phyloP scores from a whole-genome alignment of 1,140 invertebrate species.

The Scaptodrosophila lebanonensis region DNA sequence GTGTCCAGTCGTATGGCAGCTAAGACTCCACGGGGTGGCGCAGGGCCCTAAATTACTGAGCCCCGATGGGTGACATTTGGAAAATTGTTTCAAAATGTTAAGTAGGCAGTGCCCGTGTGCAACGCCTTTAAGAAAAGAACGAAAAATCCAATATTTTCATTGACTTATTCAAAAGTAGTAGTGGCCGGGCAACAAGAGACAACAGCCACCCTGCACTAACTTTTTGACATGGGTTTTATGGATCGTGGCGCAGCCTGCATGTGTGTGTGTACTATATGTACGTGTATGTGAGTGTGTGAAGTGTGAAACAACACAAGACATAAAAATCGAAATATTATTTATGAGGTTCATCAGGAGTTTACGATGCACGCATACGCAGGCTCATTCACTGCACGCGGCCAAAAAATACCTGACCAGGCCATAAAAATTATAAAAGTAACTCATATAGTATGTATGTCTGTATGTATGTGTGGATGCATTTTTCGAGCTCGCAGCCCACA shows the following conservation, averaged over 20 bases:
- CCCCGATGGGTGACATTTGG: conserved; percentile 40
- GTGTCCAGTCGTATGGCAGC: conserved; percentile 8
- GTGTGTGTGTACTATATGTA: no score
- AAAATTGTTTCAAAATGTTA: conserved; percentile 46
- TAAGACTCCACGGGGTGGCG: conserved; percentile 33
- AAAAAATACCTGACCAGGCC: conserved; percentile 49
- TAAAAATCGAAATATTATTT: conserved; percentile 74
- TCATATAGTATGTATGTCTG: conserved; percentile 48
- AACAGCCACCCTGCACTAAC: conserved; percentile 47
- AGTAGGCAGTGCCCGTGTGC: conserved; percentile 43
- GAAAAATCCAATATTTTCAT: conserved; percentile 61
- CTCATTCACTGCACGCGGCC: conserved; percentile 27
- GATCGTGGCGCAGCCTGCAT: conserved; percentile 9
- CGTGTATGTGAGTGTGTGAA: conserved; percentile 22
- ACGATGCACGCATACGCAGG: conserved; percentile 49
- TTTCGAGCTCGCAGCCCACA: conserved; percentile 26
- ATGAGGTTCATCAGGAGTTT: conserved; percentile 74
- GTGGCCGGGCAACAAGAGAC: no score
- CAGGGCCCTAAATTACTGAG: conserved; percentile 37
- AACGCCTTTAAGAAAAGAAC: conserved; percentile 2
- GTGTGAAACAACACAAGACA: conserved; percentile 59
- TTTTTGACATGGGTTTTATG: conserved; percentile 67
- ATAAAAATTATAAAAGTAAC: conserved; percentile 68
- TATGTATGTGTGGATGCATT: background rate
- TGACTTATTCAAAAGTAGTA: conserved; percentile 42